These are phyloP conservation scores for Cyanoderma ruficeps DNA, from an alignment of 2,113 vertebrate genomes.

Conservation along the genomic window DNA sequence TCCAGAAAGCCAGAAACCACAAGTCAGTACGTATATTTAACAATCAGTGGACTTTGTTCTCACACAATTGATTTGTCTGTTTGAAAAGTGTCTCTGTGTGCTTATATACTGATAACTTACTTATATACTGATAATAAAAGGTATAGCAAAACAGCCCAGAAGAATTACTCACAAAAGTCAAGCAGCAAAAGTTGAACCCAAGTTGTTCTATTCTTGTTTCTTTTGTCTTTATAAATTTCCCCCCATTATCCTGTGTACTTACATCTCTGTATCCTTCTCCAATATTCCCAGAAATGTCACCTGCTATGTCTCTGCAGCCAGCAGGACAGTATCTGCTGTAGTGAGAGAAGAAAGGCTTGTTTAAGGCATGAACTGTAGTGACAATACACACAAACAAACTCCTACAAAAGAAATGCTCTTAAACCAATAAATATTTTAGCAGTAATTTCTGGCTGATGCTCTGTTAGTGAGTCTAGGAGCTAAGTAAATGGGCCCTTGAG, in stretches of 20 bases:
- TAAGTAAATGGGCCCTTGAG: background rate
- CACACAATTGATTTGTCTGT: background rate
- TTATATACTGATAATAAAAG: background rate
- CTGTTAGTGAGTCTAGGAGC: background rate
- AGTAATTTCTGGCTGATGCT: background rate
- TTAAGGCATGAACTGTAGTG: background rate
- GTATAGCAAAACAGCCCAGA: background rate
- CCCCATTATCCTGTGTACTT: slow-evolving; percentile 63
- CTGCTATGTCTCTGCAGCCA: slow-evolving; percentile 82
- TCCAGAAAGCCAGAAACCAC: background rate
- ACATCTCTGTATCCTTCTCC: slow-evolving; percentile 87
- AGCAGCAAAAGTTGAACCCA: background rate
- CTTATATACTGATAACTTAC: slow-evolving; percentile 3
- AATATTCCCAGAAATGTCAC: slow-evolving; percentile 83
- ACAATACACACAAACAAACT: background rate
- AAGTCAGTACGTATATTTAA: background rate
- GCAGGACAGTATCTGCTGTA: slow-evolving; percentile 87
- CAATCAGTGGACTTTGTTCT: slow-evolving; percentile 32
- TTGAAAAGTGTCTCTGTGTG: background rate
- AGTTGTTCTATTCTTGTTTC: background rate
- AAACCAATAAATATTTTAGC: background rate
- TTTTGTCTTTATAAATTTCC: background rate
- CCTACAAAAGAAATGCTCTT: background rate
- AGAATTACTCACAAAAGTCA: background rate
- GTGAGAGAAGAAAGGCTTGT: background rate